These are phyloP conservation scores for Hippopotamyrus pictus DNA, from an alignment of 2,797 vertebrate species.

Conservation along the genomic window DNA sequence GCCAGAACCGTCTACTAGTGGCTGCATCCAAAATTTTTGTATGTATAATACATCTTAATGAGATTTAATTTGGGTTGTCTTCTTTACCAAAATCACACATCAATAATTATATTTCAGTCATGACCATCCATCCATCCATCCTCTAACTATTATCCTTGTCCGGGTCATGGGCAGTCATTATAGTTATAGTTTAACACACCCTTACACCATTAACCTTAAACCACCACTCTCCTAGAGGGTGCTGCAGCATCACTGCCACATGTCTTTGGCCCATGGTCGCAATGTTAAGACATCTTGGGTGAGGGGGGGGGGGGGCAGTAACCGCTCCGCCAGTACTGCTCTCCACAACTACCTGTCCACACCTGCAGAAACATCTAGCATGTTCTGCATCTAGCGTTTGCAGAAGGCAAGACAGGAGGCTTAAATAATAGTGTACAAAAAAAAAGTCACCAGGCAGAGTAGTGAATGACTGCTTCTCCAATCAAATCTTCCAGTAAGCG, in stretches of 20 bases:
- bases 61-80: not conserved
- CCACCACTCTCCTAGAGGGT: not conserved
- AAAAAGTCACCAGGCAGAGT: slow-evolving; percentile 14
- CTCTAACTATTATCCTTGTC: not conserved
- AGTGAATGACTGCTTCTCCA: slow-evolving; percentile 5
- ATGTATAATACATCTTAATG: not conserved
- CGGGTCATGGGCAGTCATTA: not conserved
- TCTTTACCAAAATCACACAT: not conserved
- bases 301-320: not conserved
- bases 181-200: not conserved
- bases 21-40: not conserved
- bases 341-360: not conserved
- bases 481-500: slow-evolving; percentile 4
- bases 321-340: slow-evolving; percentile 5
- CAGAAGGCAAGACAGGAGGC: slow-evolving; percentile 1
- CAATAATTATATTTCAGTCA: not conserved
- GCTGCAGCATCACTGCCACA: not conserved
- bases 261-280: not conserved
- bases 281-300: slow-evolving; percentile 11
- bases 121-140: not conserved
- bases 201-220: not conserved
- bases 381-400: slow-evolving; percentile 10
- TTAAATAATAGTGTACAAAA: slow-evolving; percentile 16
- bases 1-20: slow-evolving; percentile 18
- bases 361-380: not conserved